Evolutionary conservation across 2,888 invertebrate genomes (phyloP), one percentile per base, ranked within the genome.

Genomic region (Yponomeuta evonymella): DNA sequence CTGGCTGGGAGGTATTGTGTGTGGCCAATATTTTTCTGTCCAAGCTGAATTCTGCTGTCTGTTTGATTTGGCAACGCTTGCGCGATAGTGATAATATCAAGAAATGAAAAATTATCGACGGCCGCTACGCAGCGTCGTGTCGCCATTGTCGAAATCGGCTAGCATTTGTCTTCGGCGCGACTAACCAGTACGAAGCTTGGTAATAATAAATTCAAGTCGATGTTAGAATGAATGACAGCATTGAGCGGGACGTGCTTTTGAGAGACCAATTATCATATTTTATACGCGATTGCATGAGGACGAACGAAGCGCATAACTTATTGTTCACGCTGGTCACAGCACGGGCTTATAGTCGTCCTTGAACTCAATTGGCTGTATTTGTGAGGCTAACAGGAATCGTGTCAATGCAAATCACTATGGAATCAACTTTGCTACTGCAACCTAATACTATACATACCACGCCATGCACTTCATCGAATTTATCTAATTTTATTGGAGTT

Each of bases 261-360:
- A 83, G 78, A 80, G 79, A 81, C 83, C 86, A 88, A 89, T 89
- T 89, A 90, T 89, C 86, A 87, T 90, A 89, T 87, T 89, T 89
- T 86, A 89, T 87, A 84, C 78, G 85, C 86, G 83, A 85, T 87
- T 86, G 88, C 87, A 88, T 88, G 89, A 89, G 85, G 90, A 90
- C 87, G 80, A 81, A 79, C 84, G 83, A 81, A n/a, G 70, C 51
- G 82, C 82, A 85, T 87, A 86, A 85, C 83, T 89, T 86, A 91
- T 92, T 92, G 90, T 91, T 89, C 87, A 90, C 87, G 84, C 89
- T 87, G 89, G 88, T 89, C 91, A 87, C 91, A 90, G 84, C 84
- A 79, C 80, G 81, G 83, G 87, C 85, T 89, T 87, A 88, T 85
- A 79, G 78, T 78, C 83, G 90, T 88, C 90, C 91, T 90, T 91